Evolutionary conservation across 2,888 invertebrate species (phyloP), one percentile per base, ranked within the genome.

Genomic region (Stenurella melanura): DNA sequence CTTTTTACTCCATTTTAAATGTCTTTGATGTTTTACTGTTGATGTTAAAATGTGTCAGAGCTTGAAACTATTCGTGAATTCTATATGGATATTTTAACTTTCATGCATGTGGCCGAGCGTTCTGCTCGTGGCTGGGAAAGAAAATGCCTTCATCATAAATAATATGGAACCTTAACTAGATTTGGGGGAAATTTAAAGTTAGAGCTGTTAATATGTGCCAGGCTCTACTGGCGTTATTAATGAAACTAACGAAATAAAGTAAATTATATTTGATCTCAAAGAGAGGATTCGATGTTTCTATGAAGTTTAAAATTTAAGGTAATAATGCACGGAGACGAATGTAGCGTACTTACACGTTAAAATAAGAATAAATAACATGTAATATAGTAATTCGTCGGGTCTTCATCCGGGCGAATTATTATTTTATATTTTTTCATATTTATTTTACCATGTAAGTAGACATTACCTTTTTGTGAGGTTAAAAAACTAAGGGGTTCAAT

Each of bases 1-100:
- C 18, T 30, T 50, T 72, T 17, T 54, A n/a, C 21, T n/a, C 54
- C 10, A 19, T 50, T 63, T 72, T 63, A 26, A 42, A 34, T 72
- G 54, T 26, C 72, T 70, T 70, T 71, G 71, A 71, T 71, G 71
- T 60, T 61, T 71, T 50, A 18, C 18, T 60, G 60, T 12, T 57
- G 72, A 58, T 21, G n/a, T 18, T 70, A 18, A 26, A 19, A 60
- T 60, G 70, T 60, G 60, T 58, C 67, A 54, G 50, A 18, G 61
- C 54, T 72, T 18, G 34, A 38, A 60, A 60, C 18, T 60, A 34
- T 42, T 18, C n/a, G 19, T 18, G 38, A 38, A 38, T 34, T 58
- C 17, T 26, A 19, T 50, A 54, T 67, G 17, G 67, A 54, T 54
- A 10, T 21, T 67, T 21, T 67, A 19, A 58, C 19, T 58, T 56